Evolutionary conservation across 2,797 vertebrate species (phyloP).

Genomic region (Chiloscyllium punctatum): DNA sequence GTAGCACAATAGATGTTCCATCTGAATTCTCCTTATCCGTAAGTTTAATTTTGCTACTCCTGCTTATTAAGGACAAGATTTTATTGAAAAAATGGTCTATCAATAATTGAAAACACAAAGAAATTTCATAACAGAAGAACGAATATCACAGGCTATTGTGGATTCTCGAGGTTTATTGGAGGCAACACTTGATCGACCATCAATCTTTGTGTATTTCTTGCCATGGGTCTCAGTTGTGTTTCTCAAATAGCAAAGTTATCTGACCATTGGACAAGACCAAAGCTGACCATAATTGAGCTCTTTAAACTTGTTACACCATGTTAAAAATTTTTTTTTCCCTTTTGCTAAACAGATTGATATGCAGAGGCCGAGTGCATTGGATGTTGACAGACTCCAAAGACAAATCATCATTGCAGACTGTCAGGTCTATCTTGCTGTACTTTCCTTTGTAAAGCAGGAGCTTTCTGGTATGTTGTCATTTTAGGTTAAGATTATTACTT

Average conservation of each 20-base stretch:
- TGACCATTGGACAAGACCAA: background rate
- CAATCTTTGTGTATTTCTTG: background rate
- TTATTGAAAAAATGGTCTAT: background rate
- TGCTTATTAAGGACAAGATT: background rate
- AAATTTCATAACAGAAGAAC: background rate
- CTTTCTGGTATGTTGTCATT: slow-evolving; percentile 69
- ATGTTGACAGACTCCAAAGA: slow-evolving; percentile 85
- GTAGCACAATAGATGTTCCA: background rate
- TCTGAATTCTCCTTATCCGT: background rate
- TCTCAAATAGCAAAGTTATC: slow-evolving; percentile 34
- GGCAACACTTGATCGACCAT: background rate
- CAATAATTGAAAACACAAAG: background rate
- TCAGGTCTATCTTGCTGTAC: slow-evolving; percentile 93
- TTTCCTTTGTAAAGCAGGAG: slow-evolving; percentile 94
- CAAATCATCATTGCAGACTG: slow-evolving; percentile 98
- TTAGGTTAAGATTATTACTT: slow-evolving; percentile 35
- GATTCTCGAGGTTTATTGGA: background rate
- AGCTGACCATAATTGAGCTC: slow-evolving; percentile 18
- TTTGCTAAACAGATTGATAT: slow-evolving; percentile 67
- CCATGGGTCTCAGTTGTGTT: slow-evolving; percentile 39
- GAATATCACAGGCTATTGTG: too few species aligned
- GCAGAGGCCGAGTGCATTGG: slow-evolving; percentile 69
- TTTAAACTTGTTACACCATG: slow-evolving; percentile 35
- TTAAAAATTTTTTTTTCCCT: background rate
- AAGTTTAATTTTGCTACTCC: background rate